These are phyloP conservation scores for Sitodiplosis mosellana DNA, from an alignment of 1,140 invertebrate genomes.

Conservation along the genomic window DNA sequence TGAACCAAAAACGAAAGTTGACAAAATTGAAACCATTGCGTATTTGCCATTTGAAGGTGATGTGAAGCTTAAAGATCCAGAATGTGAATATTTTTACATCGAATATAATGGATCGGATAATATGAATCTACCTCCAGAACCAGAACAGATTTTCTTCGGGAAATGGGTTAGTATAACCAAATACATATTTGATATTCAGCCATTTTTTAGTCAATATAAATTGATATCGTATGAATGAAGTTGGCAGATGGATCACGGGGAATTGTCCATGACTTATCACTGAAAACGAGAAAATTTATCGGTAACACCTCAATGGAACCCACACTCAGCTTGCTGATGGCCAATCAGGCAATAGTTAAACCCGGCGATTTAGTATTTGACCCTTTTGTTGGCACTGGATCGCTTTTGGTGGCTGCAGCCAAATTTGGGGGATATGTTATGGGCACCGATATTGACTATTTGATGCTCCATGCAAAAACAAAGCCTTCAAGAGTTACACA, in stretches of 20 bases:
- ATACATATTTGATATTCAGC: constrained; percentile 1
- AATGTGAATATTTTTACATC: constrained; percentile 56
- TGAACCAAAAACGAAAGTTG: constrained; percentile 54
- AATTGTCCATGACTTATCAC: constrained; percentile 54
- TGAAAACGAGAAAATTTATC: constrained; percentile 85
- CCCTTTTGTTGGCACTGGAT: constrained; percentile 91
- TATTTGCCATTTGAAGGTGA: constrained; percentile 64
- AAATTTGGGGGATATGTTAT: constrained; percentile 75
- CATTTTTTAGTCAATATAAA: constrained; percentile 4
- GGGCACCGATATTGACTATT: constrained; percentile 85
- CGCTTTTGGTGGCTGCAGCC: constrained; percentile 76
- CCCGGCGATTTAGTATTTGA: constrained; percentile 65
- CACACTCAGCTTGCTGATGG: constrained; percentile 79
- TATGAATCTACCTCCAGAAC: constrained; percentile 47
- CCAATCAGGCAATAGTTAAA: constrained; percentile 70
- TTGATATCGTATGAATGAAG: too few relatives aligned
- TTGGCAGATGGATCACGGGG: constrained; percentile 63
- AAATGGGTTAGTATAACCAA: constrained; percentile 42
- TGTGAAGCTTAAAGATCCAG: constrained; percentile 69
- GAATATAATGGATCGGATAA: constrained; percentile 75
- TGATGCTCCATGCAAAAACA: constrained; percentile 78
- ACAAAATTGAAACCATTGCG: constrained; percentile 69
- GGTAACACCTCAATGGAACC: constrained; percentile 97
- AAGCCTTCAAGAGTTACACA: constrained; percentile 57
- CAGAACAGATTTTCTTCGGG: constrained; percentile 66